Evolutionary conservation across 2,888 invertebrate species (phyloP), one percentile per base, ranked within the genome.

Genomic region (Trissolcus brochymenae): DNA sequence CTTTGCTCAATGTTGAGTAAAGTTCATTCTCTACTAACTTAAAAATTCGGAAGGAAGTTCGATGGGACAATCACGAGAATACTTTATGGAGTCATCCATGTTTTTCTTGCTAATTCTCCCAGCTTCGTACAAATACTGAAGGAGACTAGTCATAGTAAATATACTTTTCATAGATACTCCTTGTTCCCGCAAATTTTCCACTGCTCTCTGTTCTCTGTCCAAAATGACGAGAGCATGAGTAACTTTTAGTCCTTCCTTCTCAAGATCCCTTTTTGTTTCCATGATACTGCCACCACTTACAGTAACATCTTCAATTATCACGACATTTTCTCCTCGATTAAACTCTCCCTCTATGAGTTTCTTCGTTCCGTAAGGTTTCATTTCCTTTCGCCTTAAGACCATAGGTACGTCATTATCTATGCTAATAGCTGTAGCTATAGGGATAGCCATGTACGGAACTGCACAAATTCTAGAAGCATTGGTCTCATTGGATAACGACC

Each of bases 371-470:
- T 99, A 97, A 2, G 93, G 92, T 90, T 99, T 99, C 0, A 94
- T 94, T 90, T 99, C 98, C 88, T 98, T 98, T 49, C 99, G 91
- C 67, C 96, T 91, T 88, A 98, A 94, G 21, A 98, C 90, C 98
- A 98, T 98, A 0, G 97, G 95, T 68, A 94, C 91, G 40, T 92
- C 91, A 0, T 93, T 91, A 80, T 94, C 91, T 2, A 93, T 90
- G 3, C 95, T 94, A 6, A 96, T 92, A 53, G 97, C 91, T 0
- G 98, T 97, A 0, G 98, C 98, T 64, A 99, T 92, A 0, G 99
- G 98, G 64, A 99, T 90, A 1, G 99, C 99, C 4, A 98, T 98
- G 84, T 99, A 99, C 0, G 99, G 99, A 0, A 98, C 98, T 2
- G 98, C 98, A 89, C 98, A 98, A 11, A 98, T 90, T 81, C 95